These are phyloP conservation scores for Diorhabda carinulata DNA, from an alignment of 1,140 invertebrate species.

Conservation along the genomic window DNA sequence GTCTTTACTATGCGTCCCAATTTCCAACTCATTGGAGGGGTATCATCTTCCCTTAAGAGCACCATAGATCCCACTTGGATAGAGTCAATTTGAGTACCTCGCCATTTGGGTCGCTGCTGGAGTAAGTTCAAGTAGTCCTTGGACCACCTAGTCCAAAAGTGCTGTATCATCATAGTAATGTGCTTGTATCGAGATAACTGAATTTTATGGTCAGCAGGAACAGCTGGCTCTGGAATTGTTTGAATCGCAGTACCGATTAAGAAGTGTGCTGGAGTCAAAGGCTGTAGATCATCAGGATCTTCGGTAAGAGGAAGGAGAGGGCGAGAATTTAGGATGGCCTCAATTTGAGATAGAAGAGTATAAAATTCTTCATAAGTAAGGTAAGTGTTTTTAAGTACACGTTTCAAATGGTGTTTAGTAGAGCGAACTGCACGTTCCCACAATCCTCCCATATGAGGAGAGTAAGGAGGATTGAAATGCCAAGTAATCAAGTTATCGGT, in stretches of 20 bases:
- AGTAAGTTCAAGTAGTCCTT: slow-evolving; percentile 3
- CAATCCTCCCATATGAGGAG: slow-evolving; percentile 36
- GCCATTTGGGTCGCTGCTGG: slow-evolving; percentile 6
- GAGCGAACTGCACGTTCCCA: slow-evolving; percentile 38
- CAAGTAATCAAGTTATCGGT: too few species aligned
- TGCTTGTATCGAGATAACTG: too few species aligned
- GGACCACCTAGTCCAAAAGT: slow-evolving; percentile 7
- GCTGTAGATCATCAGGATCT: slow-evolving; percentile 32
- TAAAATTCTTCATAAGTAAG: slow-evolving; percentile 4
- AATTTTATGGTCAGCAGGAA: too few species aligned
- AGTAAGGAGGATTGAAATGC: background rate
- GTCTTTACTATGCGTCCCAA: slow-evolving; percentile 39
- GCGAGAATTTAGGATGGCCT: slow-evolving; percentile 7
- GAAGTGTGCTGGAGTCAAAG: slow-evolving; percentile 44
- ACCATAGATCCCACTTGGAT: background rate
- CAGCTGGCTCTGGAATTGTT: too few species aligned
- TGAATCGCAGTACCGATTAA: slow-evolving; percentile 31
- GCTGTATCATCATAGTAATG: too few species aligned
- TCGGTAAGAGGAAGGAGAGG: slow-evolving; percentile 37
- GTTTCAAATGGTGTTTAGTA: slow-evolving; percentile 22
- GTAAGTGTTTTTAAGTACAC: background rate
- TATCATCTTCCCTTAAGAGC: background rate
- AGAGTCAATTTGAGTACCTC: background rate
- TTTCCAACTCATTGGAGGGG: background rate
- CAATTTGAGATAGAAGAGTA: too few species aligned